phyloP scores from a whole-genome alignment of 2,797 vertebrate genomes.

The Streptopelia turtur region DNA sequence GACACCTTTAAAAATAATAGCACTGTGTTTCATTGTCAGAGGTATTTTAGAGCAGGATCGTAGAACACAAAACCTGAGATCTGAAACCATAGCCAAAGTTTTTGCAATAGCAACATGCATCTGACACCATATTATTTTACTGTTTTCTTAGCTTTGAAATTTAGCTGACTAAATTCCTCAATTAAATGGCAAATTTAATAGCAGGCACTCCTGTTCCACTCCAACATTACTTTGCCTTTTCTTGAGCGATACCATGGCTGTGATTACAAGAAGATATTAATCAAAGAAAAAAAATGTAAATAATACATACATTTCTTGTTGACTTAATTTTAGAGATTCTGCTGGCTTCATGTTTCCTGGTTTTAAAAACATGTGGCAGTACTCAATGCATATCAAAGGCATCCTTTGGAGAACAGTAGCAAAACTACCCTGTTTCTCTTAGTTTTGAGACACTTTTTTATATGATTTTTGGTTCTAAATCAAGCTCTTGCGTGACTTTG shows the following conservation, averaged over 20 bases:
- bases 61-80: background rate
- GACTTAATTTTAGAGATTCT: background rate
- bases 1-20: background rate
- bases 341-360: background rate
- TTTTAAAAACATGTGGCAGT: background rate
- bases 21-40: background rate
- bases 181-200: constrained; percentile 7
- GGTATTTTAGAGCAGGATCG: background rate
- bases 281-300: background rate
- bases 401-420: background rate
- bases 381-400: background rate
- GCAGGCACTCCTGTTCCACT: background rate
- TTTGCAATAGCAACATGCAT: background rate
- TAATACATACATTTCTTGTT: background rate
- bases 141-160: constrained; percentile 54
- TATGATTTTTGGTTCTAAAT: background rate
- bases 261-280: background rate
- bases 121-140: background rate
- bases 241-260: background rate
- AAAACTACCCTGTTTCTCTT: background rate
- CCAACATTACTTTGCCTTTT: background rate
- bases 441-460: background rate
- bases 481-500: background rate
- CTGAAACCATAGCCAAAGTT: background rate
- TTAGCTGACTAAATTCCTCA: constrained; percentile 4